phyloP scores from a whole-genome alignment of 1,140 invertebrate genomes.

The Trypoxylus dichotomus region DNA sequence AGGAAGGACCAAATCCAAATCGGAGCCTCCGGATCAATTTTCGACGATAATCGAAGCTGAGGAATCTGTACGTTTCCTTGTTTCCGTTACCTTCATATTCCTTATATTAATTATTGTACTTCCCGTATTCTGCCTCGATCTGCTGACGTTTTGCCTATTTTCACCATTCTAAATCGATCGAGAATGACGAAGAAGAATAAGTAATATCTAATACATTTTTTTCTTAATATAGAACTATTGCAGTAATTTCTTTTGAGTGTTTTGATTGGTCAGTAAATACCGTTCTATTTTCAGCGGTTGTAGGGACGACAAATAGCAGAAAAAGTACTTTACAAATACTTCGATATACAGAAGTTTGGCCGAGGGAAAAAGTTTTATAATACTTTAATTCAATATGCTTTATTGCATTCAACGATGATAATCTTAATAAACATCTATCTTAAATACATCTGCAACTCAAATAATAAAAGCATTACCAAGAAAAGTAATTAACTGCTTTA shows the following conservation, averaged over 20 bases:
- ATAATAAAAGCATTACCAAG: too few relatives aligned
- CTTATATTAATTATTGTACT: not conserved
- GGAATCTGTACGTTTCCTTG: slow-evolving; percentile 44
- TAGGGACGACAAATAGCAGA: too few relatives aligned
- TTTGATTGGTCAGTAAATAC: too few relatives aligned
- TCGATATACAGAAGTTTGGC: too few relatives aligned
- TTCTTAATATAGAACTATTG: not conserved
- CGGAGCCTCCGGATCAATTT: slow-evolving; percentile 40
- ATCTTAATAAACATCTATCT: too few relatives aligned
- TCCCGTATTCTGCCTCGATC: slow-evolving; percentile 17
- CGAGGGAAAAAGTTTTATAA: too few relatives aligned
- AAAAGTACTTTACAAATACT: too few relatives aligned
- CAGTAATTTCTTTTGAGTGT: not conserved
- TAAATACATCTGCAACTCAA: too few relatives aligned
- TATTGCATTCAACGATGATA: too few relatives aligned
- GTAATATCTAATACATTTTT: not conserved
- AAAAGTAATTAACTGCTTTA: too few relatives aligned
- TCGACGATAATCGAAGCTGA: slow-evolving; percentile 45
- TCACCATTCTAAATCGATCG: slow-evolving; percentile 37
- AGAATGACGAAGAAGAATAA: not conserved
- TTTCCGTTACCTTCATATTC: slow-evolving; percentile 25
- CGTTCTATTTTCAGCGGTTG: too few relatives aligned
- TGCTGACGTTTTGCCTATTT: slow-evolving; percentile 33
- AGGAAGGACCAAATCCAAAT: slow-evolving; percentile 26
- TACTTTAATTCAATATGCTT: too few relatives aligned